Base-by-base conservation (phyloP, 2,113 vertebrate species). In the Lanius ludovicianus region DNA sequence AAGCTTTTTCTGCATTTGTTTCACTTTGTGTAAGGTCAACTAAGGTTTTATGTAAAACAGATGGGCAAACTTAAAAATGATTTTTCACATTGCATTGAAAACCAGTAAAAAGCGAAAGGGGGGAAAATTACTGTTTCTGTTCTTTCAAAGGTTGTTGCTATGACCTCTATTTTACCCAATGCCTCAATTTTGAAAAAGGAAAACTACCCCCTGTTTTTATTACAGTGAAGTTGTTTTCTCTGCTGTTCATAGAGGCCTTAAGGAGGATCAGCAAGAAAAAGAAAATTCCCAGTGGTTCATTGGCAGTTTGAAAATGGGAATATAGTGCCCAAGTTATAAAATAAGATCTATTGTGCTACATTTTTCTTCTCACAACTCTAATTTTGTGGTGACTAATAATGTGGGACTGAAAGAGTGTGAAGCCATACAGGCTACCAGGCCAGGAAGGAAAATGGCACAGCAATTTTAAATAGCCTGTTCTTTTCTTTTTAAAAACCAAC, bases 31-130 rank as follows among this genome's bases (percentile, higher is more conserved):
- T 94, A 94, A 97, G 89, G 95, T 97, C 93, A 95, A 56, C 87
- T 96, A 90, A 96, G 92, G 88, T 62, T 95, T 95, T 97, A 96
- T 95, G 80, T 87, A 96, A 96, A 97, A 96, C 96, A 87, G 41
- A 79, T 85, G 84, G 67, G 76, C 93, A 95, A 94, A 94, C 67
- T 83, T 96, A 96, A 97, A 97, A 95, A 96, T 94, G 82, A 90
- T 96, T 93, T 93, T 97, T 97, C 89, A 64, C 71, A 78, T 86
- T 78, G 91, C 71, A 95, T 19, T 67, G 75, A 96, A 94, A 78
- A 92, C 71, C 65, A 86, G 88, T 89, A 76, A 93, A 91, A 80
- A 70, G 35, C 19, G 96, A 96, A 93, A 74, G 39, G 50, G 76
- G 39, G 39, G 35, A 57, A 76, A 83, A 75, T 53, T 63, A 30